A percentile compares a stretch with the other conserved stretches of the same genome.
These are phyloP conservation scores for Andrena fulva DNA, from an alignment of 2,888 invertebrate genomes.

Conservation along the genomic window DNA sequence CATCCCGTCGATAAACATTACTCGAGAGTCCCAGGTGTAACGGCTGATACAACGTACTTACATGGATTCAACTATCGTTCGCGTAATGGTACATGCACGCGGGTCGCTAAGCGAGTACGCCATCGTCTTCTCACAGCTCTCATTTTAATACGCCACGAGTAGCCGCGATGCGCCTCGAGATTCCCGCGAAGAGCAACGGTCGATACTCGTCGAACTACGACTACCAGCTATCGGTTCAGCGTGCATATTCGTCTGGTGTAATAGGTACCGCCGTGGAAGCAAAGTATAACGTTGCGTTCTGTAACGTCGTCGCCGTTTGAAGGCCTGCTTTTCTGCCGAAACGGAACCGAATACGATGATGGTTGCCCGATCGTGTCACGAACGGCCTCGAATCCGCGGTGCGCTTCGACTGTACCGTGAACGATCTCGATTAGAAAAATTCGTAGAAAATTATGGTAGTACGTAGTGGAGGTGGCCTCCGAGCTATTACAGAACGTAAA, in stretches of 20 bases:
- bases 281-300: conserved; percentile 43
- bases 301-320: not conserved
- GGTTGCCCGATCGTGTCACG: not conserved
- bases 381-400: not conserved
- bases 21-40: conserved; percentile 72
- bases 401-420: not conserved
- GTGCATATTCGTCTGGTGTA: conserved; percentile 49
- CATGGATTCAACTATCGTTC: conserved; percentile 43
- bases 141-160: conserved; percentile 49
- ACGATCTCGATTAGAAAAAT: not conserved
- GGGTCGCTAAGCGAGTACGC: conserved; percentile 17
- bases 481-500: conserved; percentile 4
- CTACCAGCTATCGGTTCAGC: conserved; percentile 63
- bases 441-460: conserved; percentile 5
- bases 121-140: not conserved
- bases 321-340: not conserved
- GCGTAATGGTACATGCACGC: not conserved
- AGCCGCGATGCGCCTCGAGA: conserved; percentile 48
- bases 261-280: conserved; percentile 37
- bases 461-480: not conserved
- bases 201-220: conserved; percentile 61
- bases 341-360: not conserved
- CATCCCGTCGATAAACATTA: conserved; percentile 69
- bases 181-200: conserved; percentile 58
- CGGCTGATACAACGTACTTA: conserved; percentile 51